phyloP scores from a whole-genome alignment of 2,797 vertebrate genomes.

The Muraenolepis orangiensis region DNA sequence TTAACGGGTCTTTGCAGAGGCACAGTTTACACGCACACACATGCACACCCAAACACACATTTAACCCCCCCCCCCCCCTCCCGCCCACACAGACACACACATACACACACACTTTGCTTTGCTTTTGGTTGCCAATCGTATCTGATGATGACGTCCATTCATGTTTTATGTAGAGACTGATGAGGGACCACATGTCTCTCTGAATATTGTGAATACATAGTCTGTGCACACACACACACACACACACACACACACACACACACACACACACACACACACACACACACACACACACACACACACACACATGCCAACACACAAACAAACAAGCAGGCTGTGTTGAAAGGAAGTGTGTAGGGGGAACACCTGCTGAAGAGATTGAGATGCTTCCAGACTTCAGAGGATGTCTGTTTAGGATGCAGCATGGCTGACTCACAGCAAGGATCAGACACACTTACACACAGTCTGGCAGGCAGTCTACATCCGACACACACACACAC shows the following conservation, averaged over 20 bases:
- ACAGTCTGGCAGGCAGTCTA: conserved; percentile 18
- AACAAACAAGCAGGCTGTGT: background rate
- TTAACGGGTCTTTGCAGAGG: conserved; percentile 26
- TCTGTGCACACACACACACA: background rate
- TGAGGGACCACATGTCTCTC: background rate
- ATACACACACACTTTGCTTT: background rate
- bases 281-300: background rate
- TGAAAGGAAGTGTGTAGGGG: conserved; percentile 35
- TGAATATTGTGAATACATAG: background rate
- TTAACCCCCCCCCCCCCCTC: no score
- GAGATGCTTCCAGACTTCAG: conserved; percentile 25
- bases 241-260: conserved; percentile 1
- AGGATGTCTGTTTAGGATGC: conserved; percentile 37
- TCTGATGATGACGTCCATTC: background rate
- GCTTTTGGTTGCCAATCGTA: background rate
- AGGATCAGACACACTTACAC: conserved; percentile 7
- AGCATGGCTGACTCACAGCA: conserved; percentile 7
- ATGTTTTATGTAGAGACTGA: background rate
- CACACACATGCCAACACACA: background rate
- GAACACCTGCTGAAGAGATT: conserved; percentile 44
- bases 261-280: background rate
- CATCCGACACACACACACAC: background rate
- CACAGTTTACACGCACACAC: background rate
- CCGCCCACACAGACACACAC: background rate
- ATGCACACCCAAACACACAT: no score